Evolutionary conservation across 2,797 vertebrate species (phyloP).

Genomic region (Sylvia borin): DNA sequence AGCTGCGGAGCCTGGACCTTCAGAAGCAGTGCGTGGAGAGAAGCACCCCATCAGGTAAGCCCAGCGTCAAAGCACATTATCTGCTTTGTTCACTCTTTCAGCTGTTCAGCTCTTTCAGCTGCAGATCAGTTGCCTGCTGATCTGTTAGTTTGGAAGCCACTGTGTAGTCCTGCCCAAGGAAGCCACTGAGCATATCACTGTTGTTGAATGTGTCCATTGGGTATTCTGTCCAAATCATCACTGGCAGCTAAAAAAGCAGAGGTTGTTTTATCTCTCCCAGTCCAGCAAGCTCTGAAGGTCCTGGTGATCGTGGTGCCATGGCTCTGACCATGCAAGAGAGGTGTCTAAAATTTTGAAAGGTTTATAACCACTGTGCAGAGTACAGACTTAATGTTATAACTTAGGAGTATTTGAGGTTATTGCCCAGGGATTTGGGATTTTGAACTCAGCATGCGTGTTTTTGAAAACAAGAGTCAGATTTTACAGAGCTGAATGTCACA

Average conservation of each 20-base stretch:
- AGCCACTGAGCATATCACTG: accelerated
- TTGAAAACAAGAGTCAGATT: neutral
- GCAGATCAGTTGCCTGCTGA: neutral
- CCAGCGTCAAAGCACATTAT: accelerated
- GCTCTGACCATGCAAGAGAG: neutral
- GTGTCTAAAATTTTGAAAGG: neutral
- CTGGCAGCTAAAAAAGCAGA: neutral
- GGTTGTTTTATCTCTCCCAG: neutral
- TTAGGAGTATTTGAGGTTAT: neutral
- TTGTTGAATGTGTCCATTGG: neutral
- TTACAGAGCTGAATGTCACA: neutral
- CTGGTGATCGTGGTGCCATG: neutral
- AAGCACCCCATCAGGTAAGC: slow-evolving; percentile 62
- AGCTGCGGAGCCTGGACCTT: slow-evolving; percentile 73
- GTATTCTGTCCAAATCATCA: accelerated
- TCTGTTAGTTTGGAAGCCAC: accelerated
- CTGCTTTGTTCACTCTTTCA: no score
- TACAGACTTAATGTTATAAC: neutral
- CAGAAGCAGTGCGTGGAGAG: slow-evolving; percentile 61
- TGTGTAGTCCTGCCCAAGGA: neutral
- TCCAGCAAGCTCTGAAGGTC: neutral
- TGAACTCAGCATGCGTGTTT: neutral
- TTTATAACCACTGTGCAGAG: neutral
- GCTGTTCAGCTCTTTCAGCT: accelerated
- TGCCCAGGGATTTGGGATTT: neutral